phyloP scores from a whole-genome alignment of 1,140 invertebrate species.

The Cepaea nemoralis region DNA sequence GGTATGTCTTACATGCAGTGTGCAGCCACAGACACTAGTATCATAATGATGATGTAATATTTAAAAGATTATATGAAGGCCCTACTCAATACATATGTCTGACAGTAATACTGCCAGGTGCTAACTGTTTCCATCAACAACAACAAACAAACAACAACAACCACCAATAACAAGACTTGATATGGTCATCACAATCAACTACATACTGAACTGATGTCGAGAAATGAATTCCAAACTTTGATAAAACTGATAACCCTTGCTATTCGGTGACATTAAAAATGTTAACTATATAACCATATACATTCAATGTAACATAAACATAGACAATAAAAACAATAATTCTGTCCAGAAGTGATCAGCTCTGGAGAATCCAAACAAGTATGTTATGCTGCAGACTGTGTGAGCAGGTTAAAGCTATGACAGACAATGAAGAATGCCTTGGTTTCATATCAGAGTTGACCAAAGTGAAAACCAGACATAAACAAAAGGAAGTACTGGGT shows the following conservation, averaged over 20 bases:
- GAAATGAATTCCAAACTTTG: slow-evolving; percentile 10
- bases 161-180: no score
- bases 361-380: neutral
- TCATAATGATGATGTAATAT: neutral
- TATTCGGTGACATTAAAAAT: slow-evolving; percentile 18
- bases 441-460: no score
- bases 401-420: neutral
- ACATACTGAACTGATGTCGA: neutral
- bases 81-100: neutral
- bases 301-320: neutral
- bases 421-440: neutral
- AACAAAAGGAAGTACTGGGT: neutral
- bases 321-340: neutral
- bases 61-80: neutral
- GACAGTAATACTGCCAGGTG: neutral
- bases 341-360: neutral
- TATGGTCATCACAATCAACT: neutral
- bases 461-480: neutral
- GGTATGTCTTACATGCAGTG: neutral
- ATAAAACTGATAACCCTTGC: slow-evolving; percentile 11
- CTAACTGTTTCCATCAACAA: neutral
- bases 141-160: neutral
- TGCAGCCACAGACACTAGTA: neutral
- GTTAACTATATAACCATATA: neutral
- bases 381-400: neutral